Evolutionary conservation across 2,797 vertebrate genomes (phyloP), one percentile per base, ranked within the genome.

Genomic region (Ceryle rudis): DNA sequence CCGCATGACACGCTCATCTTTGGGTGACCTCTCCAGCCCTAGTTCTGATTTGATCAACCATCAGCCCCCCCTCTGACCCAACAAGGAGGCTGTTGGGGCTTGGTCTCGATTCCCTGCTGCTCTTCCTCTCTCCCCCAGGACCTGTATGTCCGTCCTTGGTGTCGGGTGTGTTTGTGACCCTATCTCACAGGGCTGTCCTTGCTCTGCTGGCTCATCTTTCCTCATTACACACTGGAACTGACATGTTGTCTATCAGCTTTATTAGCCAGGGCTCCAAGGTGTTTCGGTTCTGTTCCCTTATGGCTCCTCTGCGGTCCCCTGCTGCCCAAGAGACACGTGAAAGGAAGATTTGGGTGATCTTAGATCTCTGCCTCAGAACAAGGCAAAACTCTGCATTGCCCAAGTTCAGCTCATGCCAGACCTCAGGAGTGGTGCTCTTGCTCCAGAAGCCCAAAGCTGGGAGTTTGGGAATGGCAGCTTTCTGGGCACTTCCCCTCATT

Each of bases 1-100:
- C 47, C 0, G 2, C 31, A 5, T 16, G 69, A 33, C 67, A 22
- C 2, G 0, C 5, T 52, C 0, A 0, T 8, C 42, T 77, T 5
- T 35, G 7, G 51, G 46, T 22, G 51, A 7, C 57, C 22, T 31
- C 46, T 28, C 39, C 9, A 26, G 9, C 29, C 49, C 19, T 18
- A 2, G 4, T 21, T 15, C 49, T 13, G 28, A 5, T n/a, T 12
- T 41, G 37, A 3, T 7, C 51, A 18, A 16, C 37, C 81, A 12
- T 4, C 46, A 61, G 31, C 16, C 28, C 26, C 9, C 49, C 14
- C 26, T 14, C 2, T 1, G 26, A 4, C 3, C 29, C 33, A 17
- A 7, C 4, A 2, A 19, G 29, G 29, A 67, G 10, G 4, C 1
- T 33, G 5, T 0, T 23, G 54, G 2, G 47, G 2, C 9, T 51